These are phyloP conservation scores for Microplitis manilae DNA, from an alignment of 2,888 invertebrate species.

Conservation along the genomic window DNA sequence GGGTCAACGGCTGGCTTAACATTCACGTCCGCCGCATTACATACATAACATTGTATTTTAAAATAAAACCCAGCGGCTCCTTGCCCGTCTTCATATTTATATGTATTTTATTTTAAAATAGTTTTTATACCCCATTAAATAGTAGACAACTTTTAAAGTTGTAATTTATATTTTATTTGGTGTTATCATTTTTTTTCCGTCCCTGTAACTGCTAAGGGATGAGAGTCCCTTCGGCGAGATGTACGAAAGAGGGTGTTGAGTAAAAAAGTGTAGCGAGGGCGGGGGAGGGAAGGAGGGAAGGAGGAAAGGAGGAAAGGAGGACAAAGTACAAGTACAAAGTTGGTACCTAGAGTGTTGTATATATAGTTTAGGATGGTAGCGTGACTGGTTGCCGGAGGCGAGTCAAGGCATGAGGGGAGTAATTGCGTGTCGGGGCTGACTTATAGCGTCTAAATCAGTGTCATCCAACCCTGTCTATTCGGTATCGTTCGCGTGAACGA, in stretches of 20 bases:
- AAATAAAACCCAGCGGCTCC: neutral
- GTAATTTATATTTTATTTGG: neutral
- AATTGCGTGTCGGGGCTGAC: constrained; percentile 68
- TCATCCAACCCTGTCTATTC: constrained; percentile 54
- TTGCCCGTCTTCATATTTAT: neutral
- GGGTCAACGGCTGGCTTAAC: constrained; percentile 26
- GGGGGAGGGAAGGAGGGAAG: neutral
- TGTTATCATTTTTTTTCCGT: constrained; percentile 17
- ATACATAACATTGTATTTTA: neutral
- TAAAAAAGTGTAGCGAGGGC: neutral
- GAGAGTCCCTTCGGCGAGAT: constrained; percentile 10
- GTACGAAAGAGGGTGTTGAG: constrained; percentile 16
- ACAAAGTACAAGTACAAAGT: constrained; percentile 6
- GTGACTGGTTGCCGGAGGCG: constrained; percentile 29
- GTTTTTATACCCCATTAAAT: neutral
- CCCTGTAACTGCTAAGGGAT: neutral
- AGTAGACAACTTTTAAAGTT: neutral
- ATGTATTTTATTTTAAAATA: neutral
- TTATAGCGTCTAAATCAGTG: constrained; percentile 70
- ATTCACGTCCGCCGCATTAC: constrained; percentile 10
- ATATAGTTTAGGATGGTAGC: constrained; percentile 15
- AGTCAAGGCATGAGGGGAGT: constrained; percentile 52
- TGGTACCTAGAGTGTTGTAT: constrained; percentile 15
- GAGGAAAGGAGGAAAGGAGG: neutral
- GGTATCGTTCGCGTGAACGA: constrained; percentile 34